Evolutionary conservation across 2,113 vertebrate species (phyloP), one percentile per base, ranked within the genome.

Genomic region (Sinocyclocheilus maitianheensis): DNA sequence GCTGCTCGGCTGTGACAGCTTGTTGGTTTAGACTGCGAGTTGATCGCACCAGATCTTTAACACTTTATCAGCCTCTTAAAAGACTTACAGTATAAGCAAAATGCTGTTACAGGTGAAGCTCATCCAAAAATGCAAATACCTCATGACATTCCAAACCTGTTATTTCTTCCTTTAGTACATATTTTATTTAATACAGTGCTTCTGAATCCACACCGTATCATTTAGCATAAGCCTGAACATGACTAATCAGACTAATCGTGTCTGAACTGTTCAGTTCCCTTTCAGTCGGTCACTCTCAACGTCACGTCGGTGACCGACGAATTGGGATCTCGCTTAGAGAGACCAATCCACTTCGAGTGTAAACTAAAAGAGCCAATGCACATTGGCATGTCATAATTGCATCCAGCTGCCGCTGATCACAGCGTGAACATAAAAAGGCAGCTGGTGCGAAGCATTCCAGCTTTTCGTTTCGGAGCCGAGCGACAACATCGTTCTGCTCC

Each of bases 21-120:
- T 83, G 81, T 83, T 71, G 30, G 67, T 71, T 71, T 72, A 53
- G 46, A 83, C 20, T 69, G 80, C 80, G 10, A 82, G 46, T 22
- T 1, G 46, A 82, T 34, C 9, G 11, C 72, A 83, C 26, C 81
- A 72, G 81, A 69, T 83, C 65, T 55, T 72, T 55, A 83, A 83
- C 26, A 53, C 65, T 40, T 55, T 26, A 72, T 72, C 26, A 55
- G 46, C 20, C 65, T 34, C 10, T 16, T 53, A 26, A 83, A 53
- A 69, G 43, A 82, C 80, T 22, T 48, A 24, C 58, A 16, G 51
- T 16, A 53, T 53, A 20, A 20, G 72, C 20, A 43, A 51, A 77
- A 51, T 51, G 74, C n/a, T 14, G n/a, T 14, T 13, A 51, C 48
- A 76, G 43, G 46, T 51, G n/a, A 20, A 75, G 22, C 11, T 75